Evolutionary conservation across 1,140 invertebrate genomes (phyloP).

Genomic region (Psilanteris sp.): DNA sequence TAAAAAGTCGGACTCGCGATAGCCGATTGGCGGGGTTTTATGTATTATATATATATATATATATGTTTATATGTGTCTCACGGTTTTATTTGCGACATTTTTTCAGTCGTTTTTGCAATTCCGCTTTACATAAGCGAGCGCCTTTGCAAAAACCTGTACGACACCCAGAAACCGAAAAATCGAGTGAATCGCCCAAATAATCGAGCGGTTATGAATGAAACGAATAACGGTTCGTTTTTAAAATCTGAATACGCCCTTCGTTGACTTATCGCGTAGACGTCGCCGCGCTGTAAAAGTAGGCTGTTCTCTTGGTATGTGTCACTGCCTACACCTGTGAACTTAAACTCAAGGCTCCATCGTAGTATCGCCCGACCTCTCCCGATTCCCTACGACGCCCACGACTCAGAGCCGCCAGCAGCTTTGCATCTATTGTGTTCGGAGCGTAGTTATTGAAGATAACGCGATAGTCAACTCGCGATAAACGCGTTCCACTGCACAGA

Average conservation of each 20-base stretch:
- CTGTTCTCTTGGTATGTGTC: constrained; percentile 40
- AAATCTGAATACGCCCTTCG: constrained; percentile 51
- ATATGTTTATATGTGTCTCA: no score
- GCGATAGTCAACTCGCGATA: constrained; percentile 1
- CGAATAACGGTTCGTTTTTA: constrained; percentile 44
- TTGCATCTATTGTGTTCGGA: constrained; percentile 26
- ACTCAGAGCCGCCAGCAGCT: constrained; percentile 17
- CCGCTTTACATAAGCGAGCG: no score
- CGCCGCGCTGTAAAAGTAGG: constrained; percentile 30
- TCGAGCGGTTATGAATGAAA: constrained; percentile 27
- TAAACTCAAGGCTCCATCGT: constrained; percentile 51
- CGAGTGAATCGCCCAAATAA: no score
- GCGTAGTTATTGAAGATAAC: constrained; percentile 24
- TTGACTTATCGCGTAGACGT: constrained; percentile 28
- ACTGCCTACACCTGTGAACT: constrained; percentile 57
- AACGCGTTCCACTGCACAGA: background rate
- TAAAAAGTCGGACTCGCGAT: no score
- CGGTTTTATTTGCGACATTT: no score
- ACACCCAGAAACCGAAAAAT: no score
- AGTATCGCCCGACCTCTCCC: constrained; percentile 50
- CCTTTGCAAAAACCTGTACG: no score
- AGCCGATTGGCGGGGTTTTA: no score
- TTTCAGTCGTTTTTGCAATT: no score
- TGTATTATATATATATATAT: no score
- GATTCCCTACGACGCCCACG: constrained; percentile 51